Base-by-base conservation (phyloP, 2,797 vertebrate species). In the Babyrousa celebensis region DNA sequence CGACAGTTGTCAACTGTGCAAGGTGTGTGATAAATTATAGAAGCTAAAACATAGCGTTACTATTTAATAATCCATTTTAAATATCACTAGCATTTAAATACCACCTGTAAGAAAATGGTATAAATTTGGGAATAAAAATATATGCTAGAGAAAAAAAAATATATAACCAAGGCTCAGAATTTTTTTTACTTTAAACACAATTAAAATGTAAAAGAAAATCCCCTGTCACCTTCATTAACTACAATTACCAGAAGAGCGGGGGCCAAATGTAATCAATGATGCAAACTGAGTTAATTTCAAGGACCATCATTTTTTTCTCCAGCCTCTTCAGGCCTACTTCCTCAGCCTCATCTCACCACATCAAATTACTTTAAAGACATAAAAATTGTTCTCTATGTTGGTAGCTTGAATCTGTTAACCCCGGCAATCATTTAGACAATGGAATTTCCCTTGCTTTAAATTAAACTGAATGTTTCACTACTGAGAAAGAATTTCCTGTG, bases 41-140 rank as follows among this genome's bases (percentile, higher is more conserved):
- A 91, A 70, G 54, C 23, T 52, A 71, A 91, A 91, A 68, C 40
- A 75, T 1, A 54, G 21, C 40, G 56, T 56, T 83, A 88, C 85
- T 93, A 97, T 83, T 95, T 72, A 95, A 95, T 71, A 93, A 79
- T 32, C 84, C 40, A 79, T 25, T 95, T 96, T 21, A 63, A 95
- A 94, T 58, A 91, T 12, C 18, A 86, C 40, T 58, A 67, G 12
- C 56, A 88, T 63, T 92, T 85, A 87, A 91, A 82, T 83, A 65
- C 17, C 12, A 91, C 85, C 54, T 95, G 32, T 11, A 83, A 91
- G 71, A 80, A 89, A 88, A 79, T 4, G 48, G 6, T 17, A 74
- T 56, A 82, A 48, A 79, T 21, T 43, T 79, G 77, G 48, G 67
- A 77, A 84, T n/a, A 62, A 89, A 93, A 93, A 29, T 18, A 74